These are phyloP conservation scores for Linnaemya vulpina DNA, from an alignment of 2,888 invertebrate genomes.

Conservation along the genomic window DNA sequence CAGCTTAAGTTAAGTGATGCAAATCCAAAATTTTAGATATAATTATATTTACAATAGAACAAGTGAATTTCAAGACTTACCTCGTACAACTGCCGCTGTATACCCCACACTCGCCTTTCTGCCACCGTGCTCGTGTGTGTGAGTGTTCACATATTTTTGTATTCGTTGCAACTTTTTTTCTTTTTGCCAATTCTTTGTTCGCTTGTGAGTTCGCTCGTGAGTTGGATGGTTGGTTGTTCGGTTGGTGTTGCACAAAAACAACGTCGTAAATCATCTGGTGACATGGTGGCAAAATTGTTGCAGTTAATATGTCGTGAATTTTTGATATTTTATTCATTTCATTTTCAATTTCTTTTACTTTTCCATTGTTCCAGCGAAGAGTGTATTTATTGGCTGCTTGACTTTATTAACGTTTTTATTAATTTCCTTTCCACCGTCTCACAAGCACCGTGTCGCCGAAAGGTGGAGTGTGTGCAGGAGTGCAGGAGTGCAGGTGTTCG, in stretches of 20 bases:
- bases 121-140: neutral
- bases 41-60: neutral
- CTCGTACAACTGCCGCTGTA: neutral
- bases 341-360: conserved; percentile 35
- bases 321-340: conserved; percentile 68
- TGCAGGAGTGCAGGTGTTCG: neutral
- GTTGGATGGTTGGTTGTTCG: conserved; percentile 48
- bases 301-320: conserved; percentile 74
- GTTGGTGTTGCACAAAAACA: conserved; percentile 55
- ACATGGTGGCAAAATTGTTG: conserved; percentile 75
- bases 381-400: conserved; percentile 51
- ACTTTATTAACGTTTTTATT: conserved; percentile 27
- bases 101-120: conserved; percentile 1
- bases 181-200: conserved; percentile 12
- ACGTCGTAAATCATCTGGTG: conserved; percentile 74
- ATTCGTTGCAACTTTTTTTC: conserved; percentile 37
- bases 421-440: neutral
- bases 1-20: too few species aligned
- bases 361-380: conserved; percentile 35
- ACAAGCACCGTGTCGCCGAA: neutral
- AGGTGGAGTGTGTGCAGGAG: conserved; percentile 6
- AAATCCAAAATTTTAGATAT: too few species aligned
- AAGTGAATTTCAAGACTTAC: neutral
- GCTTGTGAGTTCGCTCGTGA: conserved; percentile 50
- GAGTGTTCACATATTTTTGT: conserved; percentile 20